Evolutionary conservation across 2,797 vertebrate genomes (phyloP).

Genomic region (Dendrocincla fuliginosa): DNA sequence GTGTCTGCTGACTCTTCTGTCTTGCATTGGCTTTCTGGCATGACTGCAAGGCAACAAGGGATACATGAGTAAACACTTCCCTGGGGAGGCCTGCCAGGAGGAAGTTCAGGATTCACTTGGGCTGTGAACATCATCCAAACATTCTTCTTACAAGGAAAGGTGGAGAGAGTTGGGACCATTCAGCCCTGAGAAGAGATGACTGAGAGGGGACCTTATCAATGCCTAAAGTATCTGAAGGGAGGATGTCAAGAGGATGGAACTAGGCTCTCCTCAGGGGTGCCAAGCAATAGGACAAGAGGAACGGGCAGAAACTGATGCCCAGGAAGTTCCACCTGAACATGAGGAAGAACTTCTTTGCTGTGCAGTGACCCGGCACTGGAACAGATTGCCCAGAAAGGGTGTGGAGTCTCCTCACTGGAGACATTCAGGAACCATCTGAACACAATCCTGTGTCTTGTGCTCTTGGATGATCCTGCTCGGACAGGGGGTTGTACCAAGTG

Average conservation of each 20-base stretch:
- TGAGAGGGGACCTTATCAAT: not conserved
- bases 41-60: accelerated
- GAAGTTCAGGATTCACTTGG: not conserved
- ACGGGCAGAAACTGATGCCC: not conserved
- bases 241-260: not conserved
- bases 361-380: not conserved
- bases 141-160: too few species aligned
- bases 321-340: not conserved
- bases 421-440: not conserved
- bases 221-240: not conserved
- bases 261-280: not conserved
- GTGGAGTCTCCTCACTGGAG: not conserved
- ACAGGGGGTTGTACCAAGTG: not conserved
- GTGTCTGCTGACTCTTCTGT: not conserved
- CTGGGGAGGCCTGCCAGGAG: not conserved
- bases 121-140: not conserved
- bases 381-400: not conserved
- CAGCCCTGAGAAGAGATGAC: not conserved
- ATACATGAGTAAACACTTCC: not conserved
- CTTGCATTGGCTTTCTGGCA: not conserved
- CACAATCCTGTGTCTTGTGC: not conserved
- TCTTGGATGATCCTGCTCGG: not conserved
- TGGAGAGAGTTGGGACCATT: not conserved
- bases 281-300: not conserved
- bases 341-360: not conserved